Conservation (phyloP, 2,113 vertebrate genomes). For the Acanthisitta chloris region DNA sequence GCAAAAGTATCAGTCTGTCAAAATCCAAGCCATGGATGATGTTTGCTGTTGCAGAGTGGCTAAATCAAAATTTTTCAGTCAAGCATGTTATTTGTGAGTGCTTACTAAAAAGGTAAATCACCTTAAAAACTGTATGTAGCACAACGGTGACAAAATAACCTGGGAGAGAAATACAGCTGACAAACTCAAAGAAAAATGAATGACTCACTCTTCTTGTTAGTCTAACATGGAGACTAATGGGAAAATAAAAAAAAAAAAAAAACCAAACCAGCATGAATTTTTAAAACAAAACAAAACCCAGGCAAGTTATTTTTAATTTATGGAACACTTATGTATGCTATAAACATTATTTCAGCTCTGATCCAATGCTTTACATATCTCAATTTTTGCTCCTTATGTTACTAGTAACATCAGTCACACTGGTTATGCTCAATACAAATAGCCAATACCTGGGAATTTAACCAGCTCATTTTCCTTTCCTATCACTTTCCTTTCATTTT, state of each 20-base stretch:
- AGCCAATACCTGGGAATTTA: not conserved
- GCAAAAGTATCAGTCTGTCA: slow-evolving; percentile 37
- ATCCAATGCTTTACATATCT: not conserved
- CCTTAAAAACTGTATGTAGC: not conserved
- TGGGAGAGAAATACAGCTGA: not conserved
- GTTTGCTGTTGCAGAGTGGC: not conserved
- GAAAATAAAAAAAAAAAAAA: not conserved
- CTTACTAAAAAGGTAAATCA: not conserved
- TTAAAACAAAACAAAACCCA: not conserved
- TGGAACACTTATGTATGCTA: not conserved
- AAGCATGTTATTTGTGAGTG: not conserved
- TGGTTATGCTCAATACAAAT: not conserved
- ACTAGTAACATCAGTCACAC: accelerated
- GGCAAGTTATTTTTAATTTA: not conserved
- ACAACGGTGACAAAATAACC: not conserved
- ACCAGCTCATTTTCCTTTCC: not conserved
- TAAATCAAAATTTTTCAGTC: not conserved
- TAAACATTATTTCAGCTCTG: not conserved
- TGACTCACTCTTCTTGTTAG: not conserved
- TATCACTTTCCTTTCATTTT: too few relatives aligned
- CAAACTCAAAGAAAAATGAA: not conserved
- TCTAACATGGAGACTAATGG: not conserved
- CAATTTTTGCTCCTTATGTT: not conserved
- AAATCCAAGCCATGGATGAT: slow-evolving; percentile 24
- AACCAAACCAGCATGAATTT: not conserved